Conservation (phyloP, 2,797 vertebrate species). For the Dryobates pubescens region DNA sequence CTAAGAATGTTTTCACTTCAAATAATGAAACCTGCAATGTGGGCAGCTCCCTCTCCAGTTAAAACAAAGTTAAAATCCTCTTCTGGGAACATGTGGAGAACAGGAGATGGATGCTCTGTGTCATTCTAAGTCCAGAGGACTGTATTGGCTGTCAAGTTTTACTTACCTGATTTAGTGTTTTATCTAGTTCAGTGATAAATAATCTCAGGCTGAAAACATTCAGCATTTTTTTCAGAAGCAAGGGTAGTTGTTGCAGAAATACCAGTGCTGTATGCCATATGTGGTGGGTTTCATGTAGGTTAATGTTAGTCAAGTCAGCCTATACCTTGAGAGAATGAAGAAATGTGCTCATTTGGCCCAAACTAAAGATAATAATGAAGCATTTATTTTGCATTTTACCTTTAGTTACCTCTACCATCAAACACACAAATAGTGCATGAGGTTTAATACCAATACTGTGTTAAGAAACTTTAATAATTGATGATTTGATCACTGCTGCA, state of each 20-base stretch:
- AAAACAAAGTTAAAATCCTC: background rate
- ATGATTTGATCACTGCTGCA: background rate
- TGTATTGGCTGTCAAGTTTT: background rate
- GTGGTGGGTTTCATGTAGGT: background rate
- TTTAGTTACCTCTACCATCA: background rate
- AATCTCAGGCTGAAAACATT: background rate
- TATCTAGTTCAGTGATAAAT: background rate
- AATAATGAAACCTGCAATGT: background rate
- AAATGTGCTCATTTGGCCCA: background rate
- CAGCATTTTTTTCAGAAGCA: background rate
- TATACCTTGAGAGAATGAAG: background rate
- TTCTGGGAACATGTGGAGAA: background rate
- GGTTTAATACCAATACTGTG: background rate
- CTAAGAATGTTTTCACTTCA: background rate
- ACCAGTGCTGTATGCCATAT: background rate
- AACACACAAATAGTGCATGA: background rate
- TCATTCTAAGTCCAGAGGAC: background rate
- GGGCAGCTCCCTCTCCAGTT: background rate
- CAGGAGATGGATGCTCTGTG: rapidly evolving
- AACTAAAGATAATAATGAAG: background rate
- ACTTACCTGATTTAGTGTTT: background rate
- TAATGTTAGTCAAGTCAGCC: background rate
- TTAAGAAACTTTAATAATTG: background rate
- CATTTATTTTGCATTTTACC: too few species aligned
- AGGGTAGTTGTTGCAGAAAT: background rate